A percentile compares a stretch with the other conserved stretches of the same genome.
Conservation (phyloP, 2,113 vertebrate genomes). For the Cyprinus carpio region DNA sequence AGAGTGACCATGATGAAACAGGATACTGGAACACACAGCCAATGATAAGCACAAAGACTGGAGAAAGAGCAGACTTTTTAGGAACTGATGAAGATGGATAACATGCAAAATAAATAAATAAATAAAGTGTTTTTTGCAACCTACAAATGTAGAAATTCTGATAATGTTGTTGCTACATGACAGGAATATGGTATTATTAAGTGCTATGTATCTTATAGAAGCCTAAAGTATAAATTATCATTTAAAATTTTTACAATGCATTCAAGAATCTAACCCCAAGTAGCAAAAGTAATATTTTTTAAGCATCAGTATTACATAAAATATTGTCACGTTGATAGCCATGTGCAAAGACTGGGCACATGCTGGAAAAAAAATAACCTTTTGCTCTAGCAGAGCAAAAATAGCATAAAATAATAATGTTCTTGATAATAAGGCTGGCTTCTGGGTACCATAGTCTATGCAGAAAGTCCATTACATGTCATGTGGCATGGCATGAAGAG, state of each 20-base stretch:
- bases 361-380: neutral
- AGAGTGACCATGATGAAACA: slow-evolving; percentile 20
- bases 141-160: neutral
- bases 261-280: neutral
- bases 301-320: neutral
- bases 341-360: neutral
- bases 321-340: neutral
- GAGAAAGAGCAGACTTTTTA: neutral
- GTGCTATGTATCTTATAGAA: neutral
- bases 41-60: slow-evolving; percentile 7
- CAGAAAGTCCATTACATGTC: slow-evolving; percentile 15
- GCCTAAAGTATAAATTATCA: neutral
- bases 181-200: too few relatives aligned
- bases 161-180: neutral
- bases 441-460: neutral
- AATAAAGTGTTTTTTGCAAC: neutral
- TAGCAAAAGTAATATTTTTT: neutral
- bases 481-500: slow-evolving; percentile 11
- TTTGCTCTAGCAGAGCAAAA: neutral
- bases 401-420: slow-evolving; percentile 1
- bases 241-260: neutral
- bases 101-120: neutral
- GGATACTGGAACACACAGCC: neutral
- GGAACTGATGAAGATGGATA: neutral
- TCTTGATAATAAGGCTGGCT: neutral